Evolutionary conservation across 2,113 vertebrate species (phyloP), one percentile per base, ranked within the genome.

Genomic region (Pseudolaguvia tuberculata): DNA sequence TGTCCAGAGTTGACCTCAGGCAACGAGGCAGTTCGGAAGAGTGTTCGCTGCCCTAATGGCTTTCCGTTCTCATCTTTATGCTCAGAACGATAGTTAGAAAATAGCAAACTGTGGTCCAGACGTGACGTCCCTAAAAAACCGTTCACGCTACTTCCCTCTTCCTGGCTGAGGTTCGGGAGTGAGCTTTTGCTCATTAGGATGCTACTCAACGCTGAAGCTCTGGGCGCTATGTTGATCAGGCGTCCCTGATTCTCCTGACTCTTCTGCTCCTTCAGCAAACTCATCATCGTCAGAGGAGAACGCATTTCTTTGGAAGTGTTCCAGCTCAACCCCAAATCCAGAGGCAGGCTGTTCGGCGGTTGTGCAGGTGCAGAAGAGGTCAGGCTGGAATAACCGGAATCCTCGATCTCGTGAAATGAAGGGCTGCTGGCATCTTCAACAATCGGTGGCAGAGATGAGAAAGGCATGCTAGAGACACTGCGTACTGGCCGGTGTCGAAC

Each of bases 71-170:
- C 89, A 48, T 81, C 25, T 77, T 81, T 1, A 5, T 70, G 58
- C 81, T 81, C 72, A 72, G 84, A 61, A 62, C 82, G 63, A 82
- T 57, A 73, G 79, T 77, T 85, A 18, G 91, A 82, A 48, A 94
- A 97, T 73, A 98, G 88, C 71, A 95, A 21, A 2, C 95, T 98
- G 81, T 86, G 90, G 62, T 93, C 92, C 14, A 98, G 88, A 1
- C 95, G 93, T 0, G 97, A 97, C 81, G 86, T 59, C 0, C 52
- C 39, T 0, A 56, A 20, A 2, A 31, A 0, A 35, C 78, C 90
- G 53, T 93, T 92, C 4, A 79, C 1, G 2, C 85, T 73, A 13
- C 85, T 72, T n/a, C 85, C 27, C 0, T 88, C 80, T 2, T 89
- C 84, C 0, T 51, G 13, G 75, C 83, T 86, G 35, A 88, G 68